Conservation (phyloP, 2,797 vertebrate genomes). For the Periophthalmus magnuspinnatus region DNA sequence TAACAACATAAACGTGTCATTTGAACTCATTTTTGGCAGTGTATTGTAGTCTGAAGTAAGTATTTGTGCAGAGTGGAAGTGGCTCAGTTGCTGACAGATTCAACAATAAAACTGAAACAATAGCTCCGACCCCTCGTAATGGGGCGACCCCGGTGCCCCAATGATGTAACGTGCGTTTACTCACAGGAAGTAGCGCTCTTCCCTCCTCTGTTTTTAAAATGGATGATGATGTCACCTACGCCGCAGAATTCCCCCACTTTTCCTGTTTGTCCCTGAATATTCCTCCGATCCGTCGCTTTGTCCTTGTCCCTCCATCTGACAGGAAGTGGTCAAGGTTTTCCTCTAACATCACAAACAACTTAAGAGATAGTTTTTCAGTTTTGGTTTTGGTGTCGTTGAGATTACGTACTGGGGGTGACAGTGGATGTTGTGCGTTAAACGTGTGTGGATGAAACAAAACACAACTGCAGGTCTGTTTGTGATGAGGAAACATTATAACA, state of each 20-base stretch:
- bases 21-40: no score
- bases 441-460: no score
- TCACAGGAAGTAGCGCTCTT: conserved; percentile 63
- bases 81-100: conserved; percentile 53
- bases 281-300: conserved; percentile 40
- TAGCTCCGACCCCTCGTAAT: conserved; percentile 39
- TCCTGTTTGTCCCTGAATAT: conserved; percentile 65
- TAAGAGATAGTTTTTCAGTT: conserved; percentile 16
- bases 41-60: no score
- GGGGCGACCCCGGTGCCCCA: conserved; percentile 41
- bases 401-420: no score
- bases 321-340: conserved; percentile 31
- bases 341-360: not conserved
- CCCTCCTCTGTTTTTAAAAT: conserved; percentile 70
- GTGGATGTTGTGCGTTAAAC: no score
- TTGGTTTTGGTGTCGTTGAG: conserved; percentile 29
- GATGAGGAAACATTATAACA: no score
- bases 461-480: no score
- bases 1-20: no score
- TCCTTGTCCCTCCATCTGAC: conserved; percentile 37
- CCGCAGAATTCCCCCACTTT: conserved; percentile 59
- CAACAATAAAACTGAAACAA: conserved; percentile 66
- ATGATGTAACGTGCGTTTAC: conserved; percentile 61
- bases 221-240: conserved; percentile 60
- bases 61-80: no score